phyloP scores from a whole-genome alignment of 2,888 invertebrate species.

The Tricholauxania praeusta region DNA sequence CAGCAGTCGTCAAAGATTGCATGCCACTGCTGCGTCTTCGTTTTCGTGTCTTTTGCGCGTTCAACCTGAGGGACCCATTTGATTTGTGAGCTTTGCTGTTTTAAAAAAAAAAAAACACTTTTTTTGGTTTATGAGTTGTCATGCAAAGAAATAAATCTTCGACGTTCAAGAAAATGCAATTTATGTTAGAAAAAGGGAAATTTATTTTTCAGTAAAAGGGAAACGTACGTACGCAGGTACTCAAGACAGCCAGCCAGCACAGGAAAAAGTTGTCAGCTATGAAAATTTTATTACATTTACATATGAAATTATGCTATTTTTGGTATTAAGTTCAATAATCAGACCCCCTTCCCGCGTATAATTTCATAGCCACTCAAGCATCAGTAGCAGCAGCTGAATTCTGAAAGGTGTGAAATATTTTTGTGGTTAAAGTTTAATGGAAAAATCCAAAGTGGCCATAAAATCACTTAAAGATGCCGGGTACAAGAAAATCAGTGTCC shows the following conservation, averaged over 20 bases:
- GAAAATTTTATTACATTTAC: too few species aligned
- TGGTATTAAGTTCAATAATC: too few species aligned
- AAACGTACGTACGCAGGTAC: background rate
- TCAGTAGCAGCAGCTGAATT: too few species aligned
- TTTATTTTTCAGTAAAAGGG: background rate
- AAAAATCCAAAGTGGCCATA: too few species aligned
- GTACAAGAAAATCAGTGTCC: background rate
- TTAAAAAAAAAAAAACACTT: background rate
- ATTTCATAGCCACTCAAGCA: too few species aligned
- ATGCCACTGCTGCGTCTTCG: background rate
- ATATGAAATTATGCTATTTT: too few species aligned
- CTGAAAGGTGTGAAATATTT: too few species aligned
- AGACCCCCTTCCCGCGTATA: too few species aligned
- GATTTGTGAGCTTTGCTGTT: slow-evolving; percentile 26
- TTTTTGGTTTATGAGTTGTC: slow-evolving; percentile 32
- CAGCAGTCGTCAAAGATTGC: slow-evolving; percentile 9
- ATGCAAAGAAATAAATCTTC: slow-evolving; percentile 24
- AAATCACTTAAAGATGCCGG: too few species aligned
- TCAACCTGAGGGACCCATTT: slow-evolving; percentile 29
- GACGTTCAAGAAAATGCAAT: slow-evolving; percentile 1
- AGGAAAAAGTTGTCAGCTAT: too few species aligned
- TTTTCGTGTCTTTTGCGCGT: background rate
- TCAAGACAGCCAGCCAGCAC: too few species aligned
- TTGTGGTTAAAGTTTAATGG: too few species aligned
- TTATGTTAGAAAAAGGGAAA: slow-evolving; percentile 25